phyloP scores from a whole-genome alignment of 2,888 invertebrate genomes.

The Phengaris alcon region DNA sequence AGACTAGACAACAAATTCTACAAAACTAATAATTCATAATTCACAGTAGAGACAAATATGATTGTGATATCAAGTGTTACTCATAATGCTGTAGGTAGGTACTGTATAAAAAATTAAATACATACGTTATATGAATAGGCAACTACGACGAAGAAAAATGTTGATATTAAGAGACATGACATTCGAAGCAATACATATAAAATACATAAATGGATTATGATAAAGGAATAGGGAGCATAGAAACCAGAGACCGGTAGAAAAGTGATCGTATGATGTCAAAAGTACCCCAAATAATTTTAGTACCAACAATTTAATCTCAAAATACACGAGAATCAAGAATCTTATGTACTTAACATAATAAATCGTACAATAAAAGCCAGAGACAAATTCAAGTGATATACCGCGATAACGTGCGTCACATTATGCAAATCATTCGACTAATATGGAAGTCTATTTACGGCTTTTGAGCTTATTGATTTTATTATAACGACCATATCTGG shows the following conservation, averaged over 20 bases:
- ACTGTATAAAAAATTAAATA: constrained; percentile 3
- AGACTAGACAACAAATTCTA: neutral
- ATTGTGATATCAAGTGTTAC: constrained; percentile 16
- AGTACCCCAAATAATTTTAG: neutral
- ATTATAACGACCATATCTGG: constrained; percentile 35
- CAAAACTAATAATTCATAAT: neutral
- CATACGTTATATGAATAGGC: neutral
- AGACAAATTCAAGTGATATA: constrained; percentile 31
- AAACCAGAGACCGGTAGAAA: neutral
- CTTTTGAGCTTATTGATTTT: constrained; percentile 39
- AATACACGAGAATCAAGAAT: neutral
- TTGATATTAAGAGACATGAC: neutral
- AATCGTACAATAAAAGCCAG: constrained; percentile 7
- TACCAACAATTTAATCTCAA: neutral
- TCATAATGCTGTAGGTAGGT: neutral
- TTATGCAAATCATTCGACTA: constrained; percentile 58
- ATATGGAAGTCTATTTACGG: constrained; percentile 44
- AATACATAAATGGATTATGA: neutral
- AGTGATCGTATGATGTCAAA: neutral
- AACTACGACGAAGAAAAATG: neutral
- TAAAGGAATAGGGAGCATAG: neutral
- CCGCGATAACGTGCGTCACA: constrained; percentile 43
- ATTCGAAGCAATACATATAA: neutral
- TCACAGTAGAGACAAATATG: constrained; percentile 5
- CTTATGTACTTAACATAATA: neutral